These are phyloP conservation scores for Drosophila lacteicornis DNA, from an alignment of 1,140 invertebrate genomes.

Conservation along the genomic window DNA sequence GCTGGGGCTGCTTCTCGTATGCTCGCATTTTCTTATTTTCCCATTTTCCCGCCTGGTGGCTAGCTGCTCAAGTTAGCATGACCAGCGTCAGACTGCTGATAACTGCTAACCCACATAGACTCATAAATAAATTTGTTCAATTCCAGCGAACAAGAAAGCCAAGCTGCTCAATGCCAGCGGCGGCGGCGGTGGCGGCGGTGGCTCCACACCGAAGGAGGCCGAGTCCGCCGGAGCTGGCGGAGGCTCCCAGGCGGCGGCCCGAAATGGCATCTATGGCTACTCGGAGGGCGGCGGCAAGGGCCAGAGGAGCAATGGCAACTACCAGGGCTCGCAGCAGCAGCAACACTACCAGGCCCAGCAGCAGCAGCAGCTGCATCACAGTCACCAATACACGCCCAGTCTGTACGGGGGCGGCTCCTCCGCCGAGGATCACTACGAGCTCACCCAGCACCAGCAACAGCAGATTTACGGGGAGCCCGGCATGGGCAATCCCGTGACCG, in stretches of 20 bases:
- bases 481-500: conserved; percentile 14
- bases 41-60: conserved; percentile 1
- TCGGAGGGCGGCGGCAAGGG: conserved; percentile 46
- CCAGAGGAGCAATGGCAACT: conserved; percentile 33
- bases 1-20: not conserved
- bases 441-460: conserved; percentile 65
- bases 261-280: conserved; percentile 58
- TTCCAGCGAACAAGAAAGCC: conserved; percentile 85
- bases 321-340: conserved; percentile 43
- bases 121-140: conserved; percentile 83
- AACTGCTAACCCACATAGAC: conserved; percentile 74
- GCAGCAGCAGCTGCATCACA: conserved; percentile 47
- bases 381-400: conserved; percentile 48
- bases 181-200: conserved; percentile 13
- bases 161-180: conserved; percentile 77
- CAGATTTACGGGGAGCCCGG: conserved; percentile 54
- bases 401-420: conserved; percentile 67
- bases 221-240: conserved; percentile 16
- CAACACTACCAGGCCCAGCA: conserved; percentile 36
- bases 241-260: not conserved
- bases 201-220: conserved; percentile 17
- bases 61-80: conserved; percentile 64
- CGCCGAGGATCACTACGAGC: conserved; percentile 76
- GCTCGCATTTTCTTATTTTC: conserved; percentile 11
- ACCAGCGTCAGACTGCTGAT: conserved; percentile 53